A percentile compares a stretch with the other conserved stretches of the same genome.
These are phyloP conservation scores for Sorex maritimensis DNA, from an alignment of 2,797 vertebrate species.

Conservation along the genomic window DNA sequence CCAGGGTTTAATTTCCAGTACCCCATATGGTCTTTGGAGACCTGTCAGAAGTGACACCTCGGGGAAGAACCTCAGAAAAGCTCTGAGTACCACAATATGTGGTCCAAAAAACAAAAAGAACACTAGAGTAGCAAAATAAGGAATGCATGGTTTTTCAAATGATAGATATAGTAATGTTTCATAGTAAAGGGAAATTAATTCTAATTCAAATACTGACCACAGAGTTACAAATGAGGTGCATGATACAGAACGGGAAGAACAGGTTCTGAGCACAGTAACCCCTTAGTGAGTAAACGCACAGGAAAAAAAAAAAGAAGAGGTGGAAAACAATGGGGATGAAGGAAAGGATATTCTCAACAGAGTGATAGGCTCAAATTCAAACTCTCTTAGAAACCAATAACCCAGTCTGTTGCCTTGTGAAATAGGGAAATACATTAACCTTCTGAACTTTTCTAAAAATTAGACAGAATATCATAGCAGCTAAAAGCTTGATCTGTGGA, in stretches of 20 bases:
- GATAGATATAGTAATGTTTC: background rate
- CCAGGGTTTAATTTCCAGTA: too few relatives aligned
- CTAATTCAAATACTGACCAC: background rate
- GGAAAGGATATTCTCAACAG: background rate
- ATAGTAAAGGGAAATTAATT: background rate
- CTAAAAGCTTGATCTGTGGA: background rate
- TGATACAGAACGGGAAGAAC: background rate
- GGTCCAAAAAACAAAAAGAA: too few relatives aligned
- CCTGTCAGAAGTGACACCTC: too few relatives aligned
- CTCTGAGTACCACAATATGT: too few relatives aligned
- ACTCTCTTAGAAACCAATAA: background rate
- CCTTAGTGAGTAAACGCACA: background rate
- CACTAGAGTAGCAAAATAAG: background rate
- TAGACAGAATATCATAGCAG: background rate
- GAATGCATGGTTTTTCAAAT: background rate
- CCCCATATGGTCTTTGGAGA: too few relatives aligned
- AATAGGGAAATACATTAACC: background rate
- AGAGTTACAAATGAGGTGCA: background rate
- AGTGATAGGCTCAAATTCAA: background rate
- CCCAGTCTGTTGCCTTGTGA: background rate
- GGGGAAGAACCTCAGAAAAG: too few relatives aligned
- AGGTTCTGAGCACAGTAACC: accelerated
- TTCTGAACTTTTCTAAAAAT: conserved; percentile 23
- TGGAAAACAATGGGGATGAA: background rate
- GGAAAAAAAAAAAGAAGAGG: background rate